Conservation (phyloP, 2,113 vertebrate species). For the Oryzias woworae region DNA sequence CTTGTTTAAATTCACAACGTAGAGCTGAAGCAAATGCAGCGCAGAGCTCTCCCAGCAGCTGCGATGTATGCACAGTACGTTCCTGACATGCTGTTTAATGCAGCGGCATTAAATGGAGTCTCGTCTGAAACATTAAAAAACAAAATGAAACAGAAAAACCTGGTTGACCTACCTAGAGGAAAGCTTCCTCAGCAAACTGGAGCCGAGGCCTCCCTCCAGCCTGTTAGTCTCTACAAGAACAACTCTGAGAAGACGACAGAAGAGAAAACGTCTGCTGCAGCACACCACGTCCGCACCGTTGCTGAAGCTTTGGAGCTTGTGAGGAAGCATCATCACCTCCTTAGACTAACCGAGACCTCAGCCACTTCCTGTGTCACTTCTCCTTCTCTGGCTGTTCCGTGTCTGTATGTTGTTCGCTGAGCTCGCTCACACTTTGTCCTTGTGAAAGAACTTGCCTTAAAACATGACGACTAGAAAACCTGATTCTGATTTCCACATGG, state of each 20-base stretch:
- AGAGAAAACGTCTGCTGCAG: slow-evolving; percentile 35
- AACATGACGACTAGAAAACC: neutral
- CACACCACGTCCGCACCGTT: neutral
- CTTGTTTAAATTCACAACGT: no score
- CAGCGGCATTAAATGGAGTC: neutral
- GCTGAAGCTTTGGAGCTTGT: slow-evolving; percentile 14
- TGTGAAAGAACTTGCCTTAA: neutral
- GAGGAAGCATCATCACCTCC: slow-evolving; percentile 15
- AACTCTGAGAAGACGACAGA: slow-evolving; percentile 21
- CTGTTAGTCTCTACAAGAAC: slow-evolving; percentile 19
- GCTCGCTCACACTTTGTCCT: slow-evolving; percentile 3
- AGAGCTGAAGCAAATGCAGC: no score
- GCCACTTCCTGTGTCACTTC: slow-evolving; percentile 81
- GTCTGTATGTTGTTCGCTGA: slow-evolving; percentile 8
- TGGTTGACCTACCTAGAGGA: slow-evolving; percentile 62
- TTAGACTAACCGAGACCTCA: slow-evolving; percentile 60
- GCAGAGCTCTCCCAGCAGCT: no score
- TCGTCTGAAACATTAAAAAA: neutral
- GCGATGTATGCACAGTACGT: neutral
- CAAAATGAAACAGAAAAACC: neutral
- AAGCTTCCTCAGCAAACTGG: slow-evolving; percentile 61
- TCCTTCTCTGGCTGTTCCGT: slow-evolving; percentile 50
- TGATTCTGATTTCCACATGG: neutral
- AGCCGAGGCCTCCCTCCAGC: slow-evolving; percentile 59
- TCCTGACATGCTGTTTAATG: neutral